Evolutionary conservation across 2,797 vertebrate genomes (phyloP).

Genomic region (Sciurus vulgaris): DNA sequence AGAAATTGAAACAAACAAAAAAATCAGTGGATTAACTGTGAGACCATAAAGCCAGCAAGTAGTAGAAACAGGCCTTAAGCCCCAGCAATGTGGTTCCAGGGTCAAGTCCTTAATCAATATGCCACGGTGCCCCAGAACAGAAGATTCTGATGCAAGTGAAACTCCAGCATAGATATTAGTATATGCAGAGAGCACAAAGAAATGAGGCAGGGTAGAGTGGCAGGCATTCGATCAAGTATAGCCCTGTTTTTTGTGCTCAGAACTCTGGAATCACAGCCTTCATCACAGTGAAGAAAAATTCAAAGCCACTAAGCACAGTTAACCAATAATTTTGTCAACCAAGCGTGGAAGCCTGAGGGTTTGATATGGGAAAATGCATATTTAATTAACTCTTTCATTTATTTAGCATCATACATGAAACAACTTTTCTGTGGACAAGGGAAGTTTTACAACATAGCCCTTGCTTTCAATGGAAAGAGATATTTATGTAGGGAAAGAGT

Average conservation of each 20-base stretch:
- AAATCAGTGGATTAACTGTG: not conserved
- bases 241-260: not conserved
- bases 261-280: not conserved
- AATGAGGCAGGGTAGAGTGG: not conserved
- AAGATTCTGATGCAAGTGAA: not conserved
- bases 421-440: not conserved
- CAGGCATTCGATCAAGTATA: not conserved
- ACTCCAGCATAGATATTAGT: not conserved
- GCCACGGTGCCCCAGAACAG: not conserved
- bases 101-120: not conserved
- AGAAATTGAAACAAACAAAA: not conserved
- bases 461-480: not conserved
- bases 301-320: not conserved
- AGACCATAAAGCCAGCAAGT: not conserved
- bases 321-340: not conserved
- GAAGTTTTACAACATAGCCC: not conserved
- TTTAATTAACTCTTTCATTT: constrained; percentile 1
- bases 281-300: not conserved
- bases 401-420: not conserved
- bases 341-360: not conserved
- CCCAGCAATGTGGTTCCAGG: not conserved
- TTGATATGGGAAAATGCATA: not conserved
- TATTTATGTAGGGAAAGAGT: not conserved
- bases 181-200: not conserved
- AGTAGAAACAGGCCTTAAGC: not conserved